These are phyloP conservation scores for Parascotia fuliginaria DNA, from an alignment of 2,888 invertebrate species.

Conservation along the genomic window DNA sequence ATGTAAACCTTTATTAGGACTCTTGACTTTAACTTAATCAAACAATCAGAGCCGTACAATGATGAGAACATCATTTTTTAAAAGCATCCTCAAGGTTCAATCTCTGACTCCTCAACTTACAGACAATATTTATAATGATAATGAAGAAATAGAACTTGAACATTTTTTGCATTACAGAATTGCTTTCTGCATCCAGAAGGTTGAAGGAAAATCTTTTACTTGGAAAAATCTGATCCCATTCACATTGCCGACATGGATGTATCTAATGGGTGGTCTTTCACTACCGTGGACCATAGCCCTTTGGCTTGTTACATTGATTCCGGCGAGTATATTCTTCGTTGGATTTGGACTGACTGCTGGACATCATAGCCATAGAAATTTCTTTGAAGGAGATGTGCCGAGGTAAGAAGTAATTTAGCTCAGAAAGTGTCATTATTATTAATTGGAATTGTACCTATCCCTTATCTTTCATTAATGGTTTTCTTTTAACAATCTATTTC, in stretches of 20 bases:
- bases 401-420: constrained; percentile 80
- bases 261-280: constrained; percentile 62
- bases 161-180: constrained; percentile 51
- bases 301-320: constrained; percentile 84
- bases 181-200: constrained; percentile 35
- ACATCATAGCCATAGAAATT: constrained; percentile 92
- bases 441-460: too few relatives aligned
- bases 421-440: too few relatives aligned
- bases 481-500: too few relatives aligned
- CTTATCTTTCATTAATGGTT: too few relatives aligned
- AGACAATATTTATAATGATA: too few relatives aligned
- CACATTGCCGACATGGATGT: constrained; percentile 75
- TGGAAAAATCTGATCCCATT: constrained; percentile 63
- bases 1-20: too few relatives aligned
- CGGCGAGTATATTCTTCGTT: constrained; percentile 87
- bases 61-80: too few relatives aligned
- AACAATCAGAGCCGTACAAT: too few relatives aligned
- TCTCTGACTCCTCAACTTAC: too few relatives aligned
- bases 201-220: constrained; percentile 58
- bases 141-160: too few relatives aligned
- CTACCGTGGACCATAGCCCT: constrained; percentile 65
- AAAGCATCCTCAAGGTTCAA: too few relatives aligned
- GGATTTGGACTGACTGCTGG: constrained; percentile 91
- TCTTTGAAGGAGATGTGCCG: constrained; percentile 92
- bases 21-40: too few relatives aligned